These are phyloP conservation scores for Hiodon tergisus DNA, from an alignment of 2,113 vertebrate species.

Conservation along the genomic window DNA sequence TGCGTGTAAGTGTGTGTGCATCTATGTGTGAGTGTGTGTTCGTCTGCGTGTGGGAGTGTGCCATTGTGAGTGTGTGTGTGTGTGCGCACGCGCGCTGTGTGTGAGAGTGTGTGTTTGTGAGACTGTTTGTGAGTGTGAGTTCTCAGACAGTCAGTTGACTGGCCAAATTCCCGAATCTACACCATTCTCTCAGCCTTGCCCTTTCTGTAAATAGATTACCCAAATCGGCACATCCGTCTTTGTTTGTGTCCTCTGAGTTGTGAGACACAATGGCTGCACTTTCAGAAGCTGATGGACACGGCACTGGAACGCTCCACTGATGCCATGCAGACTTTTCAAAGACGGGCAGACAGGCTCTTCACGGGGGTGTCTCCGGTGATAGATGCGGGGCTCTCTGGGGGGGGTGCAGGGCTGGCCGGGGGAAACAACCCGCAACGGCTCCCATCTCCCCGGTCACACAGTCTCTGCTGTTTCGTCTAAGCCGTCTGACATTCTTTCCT, in stretches of 20 bases:
- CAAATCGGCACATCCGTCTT: background rate
- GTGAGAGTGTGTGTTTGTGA: too few species aligned
- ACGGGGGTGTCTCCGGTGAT: background rate
- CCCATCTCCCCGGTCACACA: too few species aligned
- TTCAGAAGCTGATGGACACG: background rate
- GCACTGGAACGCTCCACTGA: background rate
- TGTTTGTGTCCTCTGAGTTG: constrained; percentile 21
- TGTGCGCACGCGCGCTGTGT: too few species aligned
- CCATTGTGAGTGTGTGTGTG: too few species aligned
- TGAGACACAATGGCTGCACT: background rate
- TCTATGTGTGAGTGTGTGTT: too few species aligned
- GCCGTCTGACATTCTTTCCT: too few species aligned
- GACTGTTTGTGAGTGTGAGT: too few species aligned
- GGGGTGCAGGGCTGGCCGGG: background rate
- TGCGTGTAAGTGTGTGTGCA: too few species aligned
- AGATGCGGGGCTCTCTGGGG: background rate
- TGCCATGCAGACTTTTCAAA: background rate
- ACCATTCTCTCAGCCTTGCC: background rate
- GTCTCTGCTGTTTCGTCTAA: too few species aligned
- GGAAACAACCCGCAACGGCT: too few species aligned
- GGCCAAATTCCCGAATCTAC: background rate
- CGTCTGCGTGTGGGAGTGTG: too few species aligned
- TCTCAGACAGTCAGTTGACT: too few species aligned
- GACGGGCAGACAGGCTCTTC: background rate
- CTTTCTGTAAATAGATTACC: background rate